These are phyloP conservation scores for Paracanthobrama guichenoti DNA, from an alignment of 2,113 vertebrate genomes.

Conservation along the genomic window DNA sequence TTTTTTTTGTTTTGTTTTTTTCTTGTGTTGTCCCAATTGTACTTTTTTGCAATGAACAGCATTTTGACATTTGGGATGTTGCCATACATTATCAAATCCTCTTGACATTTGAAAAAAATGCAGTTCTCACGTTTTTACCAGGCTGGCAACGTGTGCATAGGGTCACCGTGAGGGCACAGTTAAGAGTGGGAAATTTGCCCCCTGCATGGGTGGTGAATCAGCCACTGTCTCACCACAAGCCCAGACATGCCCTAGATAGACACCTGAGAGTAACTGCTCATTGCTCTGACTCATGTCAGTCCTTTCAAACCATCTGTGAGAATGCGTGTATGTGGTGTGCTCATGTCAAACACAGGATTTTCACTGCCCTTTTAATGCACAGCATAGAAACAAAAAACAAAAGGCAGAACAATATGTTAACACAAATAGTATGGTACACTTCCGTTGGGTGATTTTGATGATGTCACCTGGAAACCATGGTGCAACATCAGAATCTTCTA, in stretches of 20 bases:
- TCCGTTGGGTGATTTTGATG: neutral
- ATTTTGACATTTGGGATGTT: neutral
- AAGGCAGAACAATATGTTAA: constrained; percentile 18
- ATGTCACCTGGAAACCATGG: neutral
- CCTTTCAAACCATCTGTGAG: constrained; percentile 46
- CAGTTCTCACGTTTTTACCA: neutral
- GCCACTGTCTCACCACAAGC: constrained; percentile 60
- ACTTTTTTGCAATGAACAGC: neutral
- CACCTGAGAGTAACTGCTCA: constrained; percentile 63
- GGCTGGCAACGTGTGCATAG: neutral
- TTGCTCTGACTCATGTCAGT: constrained; percentile 64
- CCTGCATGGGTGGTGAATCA: constrained; percentile 56
- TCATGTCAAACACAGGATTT: constrained; percentile 31
- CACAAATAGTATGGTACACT: neutral
- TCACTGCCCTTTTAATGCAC: constrained; percentile 36
- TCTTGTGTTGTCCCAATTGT: neutral
- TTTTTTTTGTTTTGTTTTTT: neutral
- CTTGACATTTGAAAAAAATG: neutral
- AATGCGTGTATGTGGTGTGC: constrained; percentile 30
- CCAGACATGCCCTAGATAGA: constrained; percentile 66
- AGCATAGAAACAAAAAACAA: constrained; percentile 47
- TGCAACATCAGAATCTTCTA: neutral
- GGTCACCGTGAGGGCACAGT: constrained; percentile 55
- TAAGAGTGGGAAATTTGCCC: constrained; percentile 48
- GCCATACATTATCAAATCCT: constrained; percentile 4